phyloP scores from a whole-genome alignment of 2,797 vertebrate species.

The Notamacropus eugenii region DNA sequence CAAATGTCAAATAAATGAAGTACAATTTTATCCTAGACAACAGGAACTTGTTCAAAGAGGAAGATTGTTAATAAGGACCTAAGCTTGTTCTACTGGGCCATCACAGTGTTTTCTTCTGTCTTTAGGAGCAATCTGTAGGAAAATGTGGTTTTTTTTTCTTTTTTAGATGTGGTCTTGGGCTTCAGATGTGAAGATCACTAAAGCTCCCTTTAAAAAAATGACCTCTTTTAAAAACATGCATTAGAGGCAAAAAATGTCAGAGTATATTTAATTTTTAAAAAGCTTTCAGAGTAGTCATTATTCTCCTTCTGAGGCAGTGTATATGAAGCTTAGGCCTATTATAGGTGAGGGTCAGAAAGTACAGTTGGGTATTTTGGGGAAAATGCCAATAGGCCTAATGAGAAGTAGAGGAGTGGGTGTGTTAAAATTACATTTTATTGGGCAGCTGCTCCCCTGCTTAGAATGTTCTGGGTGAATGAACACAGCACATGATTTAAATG shows the following conservation, averaged over 20 bases:
- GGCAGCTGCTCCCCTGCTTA: neutral
- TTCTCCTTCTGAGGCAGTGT: neutral
- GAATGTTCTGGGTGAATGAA: slow-evolving; percentile 31
- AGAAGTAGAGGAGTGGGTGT: neutral
- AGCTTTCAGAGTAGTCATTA: neutral
- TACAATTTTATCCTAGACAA: neutral
- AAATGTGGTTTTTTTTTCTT: neutral
- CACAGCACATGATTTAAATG: neutral
- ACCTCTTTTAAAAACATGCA: neutral
- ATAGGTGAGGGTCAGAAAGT: neutral
- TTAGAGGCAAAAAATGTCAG: neutral
- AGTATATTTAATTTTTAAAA: neutral
- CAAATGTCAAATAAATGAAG: neutral
- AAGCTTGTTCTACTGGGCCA: neutral
- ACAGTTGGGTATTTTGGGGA: neutral
- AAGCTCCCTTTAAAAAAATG: neutral
- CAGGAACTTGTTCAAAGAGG: neutral
- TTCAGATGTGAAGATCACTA: neutral
- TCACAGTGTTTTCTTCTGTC: neutral
- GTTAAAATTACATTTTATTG: slow-evolving; percentile 2
- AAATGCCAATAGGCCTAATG: neutral
- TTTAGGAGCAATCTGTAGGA: neutral
- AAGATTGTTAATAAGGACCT: neutral
- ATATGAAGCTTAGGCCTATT: neutral
- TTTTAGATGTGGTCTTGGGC: neutral